phyloP scores from a whole-genome alignment of 2,888 invertebrate species.

The Zhuqinia jingwanae region DNA sequence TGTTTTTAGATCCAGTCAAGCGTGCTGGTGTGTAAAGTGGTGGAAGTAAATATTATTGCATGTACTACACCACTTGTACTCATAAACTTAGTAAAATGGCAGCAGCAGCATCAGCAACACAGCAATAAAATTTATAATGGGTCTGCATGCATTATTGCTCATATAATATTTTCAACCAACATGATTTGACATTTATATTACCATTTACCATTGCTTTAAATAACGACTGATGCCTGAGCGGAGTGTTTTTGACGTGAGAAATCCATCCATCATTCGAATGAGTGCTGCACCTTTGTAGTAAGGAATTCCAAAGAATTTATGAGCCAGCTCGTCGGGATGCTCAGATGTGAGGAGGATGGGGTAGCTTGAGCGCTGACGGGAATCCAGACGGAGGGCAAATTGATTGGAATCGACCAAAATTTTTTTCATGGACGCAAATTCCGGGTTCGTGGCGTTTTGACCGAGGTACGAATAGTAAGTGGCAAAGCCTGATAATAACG shows the following conservation, averaged over 20 bases:
- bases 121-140: not conserved
- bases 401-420: constrained; percentile 73
- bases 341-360: constrained; percentile 80
- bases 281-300: constrained; percentile 81
- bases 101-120: not conserved
- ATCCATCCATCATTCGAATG: constrained; percentile 83
- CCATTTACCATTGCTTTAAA: constrained; percentile 71
- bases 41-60: constrained; percentile 14
- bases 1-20: not conserved
- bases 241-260: constrained; percentile 82
- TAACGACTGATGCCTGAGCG: constrained; percentile 80
- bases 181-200: constrained; percentile 30
- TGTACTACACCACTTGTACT: no score
- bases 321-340: constrained; percentile 65
- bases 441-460: constrained; percentile 72
- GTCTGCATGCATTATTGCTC: not conserved
- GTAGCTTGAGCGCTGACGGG: constrained; percentile 80
- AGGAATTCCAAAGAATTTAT: constrained; percentile 67
- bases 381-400: constrained; percentile 80
- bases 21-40: not conserved
- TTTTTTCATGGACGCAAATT: constrained; percentile 74
- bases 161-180: no score
- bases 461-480: constrained; percentile 76
- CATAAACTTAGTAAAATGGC: not conserved
- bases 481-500: constrained; percentile 72